phyloP scores from a whole-genome alignment of 2,113 vertebrate genomes.

The Pachypanchax playfairii region DNA sequence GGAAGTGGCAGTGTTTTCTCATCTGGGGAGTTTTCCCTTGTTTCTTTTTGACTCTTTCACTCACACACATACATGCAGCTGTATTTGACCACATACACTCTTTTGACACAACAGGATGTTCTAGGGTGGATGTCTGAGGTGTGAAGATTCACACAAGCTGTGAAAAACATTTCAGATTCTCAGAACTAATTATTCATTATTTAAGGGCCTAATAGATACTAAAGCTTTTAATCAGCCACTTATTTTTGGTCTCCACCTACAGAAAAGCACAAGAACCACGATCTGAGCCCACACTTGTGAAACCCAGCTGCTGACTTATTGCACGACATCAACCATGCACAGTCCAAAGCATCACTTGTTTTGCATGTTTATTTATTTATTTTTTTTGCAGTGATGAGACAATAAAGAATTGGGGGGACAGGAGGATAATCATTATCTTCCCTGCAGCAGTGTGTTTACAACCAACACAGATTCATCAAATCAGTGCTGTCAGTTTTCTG shows the following conservation, averaged over 20 bases:
- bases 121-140: constrained; percentile 68
- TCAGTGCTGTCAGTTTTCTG: constrained; percentile 45
- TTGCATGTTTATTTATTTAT: constrained; percentile 26
- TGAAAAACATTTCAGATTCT: constrained; percentile 61
- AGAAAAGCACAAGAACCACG: neutral
- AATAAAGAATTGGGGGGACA: constrained; percentile 45
- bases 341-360: constrained; percentile 18
- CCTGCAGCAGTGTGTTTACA: constrained; percentile 54
- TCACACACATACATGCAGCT: constrained; percentile 41
- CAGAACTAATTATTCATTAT: constrained; percentile 48
- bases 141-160: constrained; percentile 60
- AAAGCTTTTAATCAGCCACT: neutral
- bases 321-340: neutral
- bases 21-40: constrained; percentile 63
- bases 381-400: constrained; percentile 41
- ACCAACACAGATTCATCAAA: constrained; percentile 43
- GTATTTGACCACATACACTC: constrained; percentile 65
- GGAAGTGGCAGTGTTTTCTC: constrained; percentile 54
- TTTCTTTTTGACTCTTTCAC: constrained; percentile 45
- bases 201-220: constrained; percentile 5
- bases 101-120: constrained; percentile 75
- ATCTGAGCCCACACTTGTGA: constrained; percentile 2
- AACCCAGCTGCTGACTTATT: constrained; percentile 11
- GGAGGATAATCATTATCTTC: constrained; percentile 51
- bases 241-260: neutral